Evolutionary conservation across 2,797 vertebrate species (phyloP).

Genomic region (Coregonus sp.): DNA sequence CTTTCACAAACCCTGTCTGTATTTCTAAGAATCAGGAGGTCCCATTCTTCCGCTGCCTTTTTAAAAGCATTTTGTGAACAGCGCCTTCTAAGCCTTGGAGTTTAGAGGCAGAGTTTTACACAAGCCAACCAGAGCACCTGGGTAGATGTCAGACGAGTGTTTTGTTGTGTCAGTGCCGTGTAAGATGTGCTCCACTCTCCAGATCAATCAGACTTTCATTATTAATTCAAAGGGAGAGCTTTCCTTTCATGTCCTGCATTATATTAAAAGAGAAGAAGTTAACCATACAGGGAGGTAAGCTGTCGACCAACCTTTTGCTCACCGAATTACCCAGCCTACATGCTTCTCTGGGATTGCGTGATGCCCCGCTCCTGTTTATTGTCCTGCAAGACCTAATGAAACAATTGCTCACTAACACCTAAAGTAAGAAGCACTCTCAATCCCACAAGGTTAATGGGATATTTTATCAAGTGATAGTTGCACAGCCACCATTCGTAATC

Average conservation of each 20-base stretch:
- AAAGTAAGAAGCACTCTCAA: constrained; percentile 50
- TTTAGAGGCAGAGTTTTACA: neutral
- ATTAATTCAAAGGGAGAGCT: constrained; percentile 28
- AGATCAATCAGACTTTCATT: constrained; percentile 39
- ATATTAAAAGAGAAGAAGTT: constrained; percentile 17
- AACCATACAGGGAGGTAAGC: constrained; percentile 15
- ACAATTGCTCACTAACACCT: constrained; percentile 38
- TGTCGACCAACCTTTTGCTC: constrained; percentile 23
- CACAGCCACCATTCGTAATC: constrained; percentile 32
- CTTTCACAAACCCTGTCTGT: no score
- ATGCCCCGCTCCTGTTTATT: constrained; percentile 19
- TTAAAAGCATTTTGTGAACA: constrained; percentile 7
- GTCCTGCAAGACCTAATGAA: constrained; percentile 47
- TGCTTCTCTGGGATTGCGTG: neutral
- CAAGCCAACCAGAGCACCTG: neutral
- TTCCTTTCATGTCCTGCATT: constrained; percentile 18
- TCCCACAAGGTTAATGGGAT: constrained; percentile 67
- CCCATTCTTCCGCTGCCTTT: neutral
- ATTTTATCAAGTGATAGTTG: constrained; percentile 61
- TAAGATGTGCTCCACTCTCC: constrained; percentile 16
- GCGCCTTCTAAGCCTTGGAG: neutral
- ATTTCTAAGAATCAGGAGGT: no score
- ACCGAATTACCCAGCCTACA: constrained; percentile 22
- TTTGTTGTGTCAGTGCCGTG: neutral
- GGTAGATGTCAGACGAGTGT: neutral